Evolutionary conservation across 2,113 vertebrate species (phyloP).

Genomic region (Myotis lucifugus): DNA sequence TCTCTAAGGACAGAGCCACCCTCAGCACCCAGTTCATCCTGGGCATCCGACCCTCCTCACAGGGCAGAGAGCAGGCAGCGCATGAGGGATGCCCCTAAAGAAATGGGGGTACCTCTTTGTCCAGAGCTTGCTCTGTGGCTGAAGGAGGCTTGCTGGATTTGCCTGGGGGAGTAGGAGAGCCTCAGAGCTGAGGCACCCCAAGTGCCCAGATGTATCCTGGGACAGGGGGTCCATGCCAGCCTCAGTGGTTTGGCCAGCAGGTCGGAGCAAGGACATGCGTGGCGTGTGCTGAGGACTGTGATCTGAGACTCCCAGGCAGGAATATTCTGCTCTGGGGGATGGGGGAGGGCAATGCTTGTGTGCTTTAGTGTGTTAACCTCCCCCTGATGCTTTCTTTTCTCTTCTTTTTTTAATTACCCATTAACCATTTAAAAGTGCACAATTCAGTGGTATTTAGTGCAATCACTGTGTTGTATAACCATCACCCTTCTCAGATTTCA

Average conservation of each 20-base stretch:
- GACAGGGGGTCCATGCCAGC: no score
- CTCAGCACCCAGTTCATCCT: not conserved
- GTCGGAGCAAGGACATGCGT: not conserved
- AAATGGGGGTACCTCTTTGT: slow-evolving; percentile 4
- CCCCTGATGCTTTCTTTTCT: not conserved
- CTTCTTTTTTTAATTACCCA: not conserved
- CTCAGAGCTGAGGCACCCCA: slow-evolving; percentile 28
- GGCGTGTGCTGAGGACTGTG: not conserved
- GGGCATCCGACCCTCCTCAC: slow-evolving; percentile 53
- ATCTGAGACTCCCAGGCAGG: not conserved
- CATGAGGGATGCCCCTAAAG: not conserved
- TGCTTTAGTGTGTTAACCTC: not conserved
- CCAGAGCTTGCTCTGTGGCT: not conserved
- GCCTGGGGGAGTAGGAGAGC: slow-evolving; percentile 48
- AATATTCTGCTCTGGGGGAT: not conserved
- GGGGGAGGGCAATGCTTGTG: not conserved
- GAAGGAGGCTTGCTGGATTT: not conserved
- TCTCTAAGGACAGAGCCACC: not conserved
- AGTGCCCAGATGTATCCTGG: no score
- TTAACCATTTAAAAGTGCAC: not conserved
- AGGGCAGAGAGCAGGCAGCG: slow-evolving; percentile 15
- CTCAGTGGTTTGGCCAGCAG: not conserved
- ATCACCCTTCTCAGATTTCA: not conserved
- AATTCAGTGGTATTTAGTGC: not conserved
- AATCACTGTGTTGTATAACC: not conserved